Evolutionary conservation across 2,113 vertebrate genomes (phyloP).

Genomic region (Tinamus guttatus): DNA sequence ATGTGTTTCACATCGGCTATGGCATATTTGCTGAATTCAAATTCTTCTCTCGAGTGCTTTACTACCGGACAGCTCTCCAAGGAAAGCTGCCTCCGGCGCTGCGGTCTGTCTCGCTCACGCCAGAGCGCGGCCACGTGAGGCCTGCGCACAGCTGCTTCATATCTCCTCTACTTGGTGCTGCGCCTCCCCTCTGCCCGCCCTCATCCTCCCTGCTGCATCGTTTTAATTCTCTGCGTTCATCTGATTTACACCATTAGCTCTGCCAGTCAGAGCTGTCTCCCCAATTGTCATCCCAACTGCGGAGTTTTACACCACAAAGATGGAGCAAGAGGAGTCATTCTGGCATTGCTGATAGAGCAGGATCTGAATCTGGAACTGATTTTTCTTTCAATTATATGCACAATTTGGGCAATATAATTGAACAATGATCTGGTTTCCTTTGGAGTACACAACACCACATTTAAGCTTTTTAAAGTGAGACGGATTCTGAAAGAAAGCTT

Average conservation of each 20-base stretch:
- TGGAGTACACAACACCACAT: not conserved
- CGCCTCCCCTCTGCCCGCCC: not conserved
- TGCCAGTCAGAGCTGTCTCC: not conserved
- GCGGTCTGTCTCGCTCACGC: not conserved
- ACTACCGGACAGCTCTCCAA: not conserved
- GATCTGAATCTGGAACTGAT: not conserved
- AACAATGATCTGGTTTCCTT: not conserved
- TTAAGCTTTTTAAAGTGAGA: not conserved
- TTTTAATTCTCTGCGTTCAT: not conserved
- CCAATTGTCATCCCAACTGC: not conserved
- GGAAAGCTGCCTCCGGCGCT: not conserved
- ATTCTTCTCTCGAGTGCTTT: not conserved
- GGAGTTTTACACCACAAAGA: not conserved
- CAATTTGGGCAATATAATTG: not conserved
- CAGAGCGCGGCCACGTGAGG: not conserved
- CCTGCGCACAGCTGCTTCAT: not conserved
- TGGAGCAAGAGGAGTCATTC: not conserved
- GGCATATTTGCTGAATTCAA: not conserved
- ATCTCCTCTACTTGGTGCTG: not conserved
- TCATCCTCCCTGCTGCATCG: not conserved
- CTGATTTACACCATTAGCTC: not conserved
- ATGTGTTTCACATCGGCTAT: rapidly evolving
- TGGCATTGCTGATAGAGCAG: not conserved
- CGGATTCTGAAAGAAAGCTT: not conserved
- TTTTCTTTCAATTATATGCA: not conserved